Conservation (phyloP, 2,113 vertebrate species). For the Cariama cristata region DNA sequence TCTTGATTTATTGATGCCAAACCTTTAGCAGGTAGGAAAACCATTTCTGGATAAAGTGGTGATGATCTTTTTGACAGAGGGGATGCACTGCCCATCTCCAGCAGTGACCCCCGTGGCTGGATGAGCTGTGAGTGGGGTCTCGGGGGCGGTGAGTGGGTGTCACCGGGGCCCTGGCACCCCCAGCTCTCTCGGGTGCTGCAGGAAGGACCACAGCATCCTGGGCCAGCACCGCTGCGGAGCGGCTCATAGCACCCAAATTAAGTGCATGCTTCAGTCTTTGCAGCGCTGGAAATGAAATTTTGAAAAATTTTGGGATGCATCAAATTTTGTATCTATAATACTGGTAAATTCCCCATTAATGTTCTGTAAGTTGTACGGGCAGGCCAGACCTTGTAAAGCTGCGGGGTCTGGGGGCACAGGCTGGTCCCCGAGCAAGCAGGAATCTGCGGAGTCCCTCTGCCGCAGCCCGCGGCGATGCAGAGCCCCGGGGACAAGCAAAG, state of each 20-base stretch:
- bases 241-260: neutral
- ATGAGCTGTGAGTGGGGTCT: neutral
- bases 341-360: neutral
- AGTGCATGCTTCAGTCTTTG: neutral
- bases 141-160: neutral
- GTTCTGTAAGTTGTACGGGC: neutral
- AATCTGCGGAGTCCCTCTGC: neutral
- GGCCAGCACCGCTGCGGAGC: neutral
- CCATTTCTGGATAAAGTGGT: no score
- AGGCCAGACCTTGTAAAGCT: neutral
- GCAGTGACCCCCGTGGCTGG: neutral
- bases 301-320: neutral
- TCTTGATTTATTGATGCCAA: neutral
- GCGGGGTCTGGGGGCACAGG: neutral
- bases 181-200: fast-evolving
- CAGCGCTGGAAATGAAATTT: neutral
- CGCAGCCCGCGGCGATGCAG: neutral
- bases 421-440: neutral
- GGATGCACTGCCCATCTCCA: neutral
- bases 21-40: neutral
- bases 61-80: neutral
- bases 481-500: neutral
- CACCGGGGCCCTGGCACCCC: neutral
- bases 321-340: neutral
- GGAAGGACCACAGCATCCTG: neutral